These are phyloP conservation scores for Zosterops japonicus DNA, from an alignment of 2,113 vertebrate species.

Conservation along the genomic window DNA sequence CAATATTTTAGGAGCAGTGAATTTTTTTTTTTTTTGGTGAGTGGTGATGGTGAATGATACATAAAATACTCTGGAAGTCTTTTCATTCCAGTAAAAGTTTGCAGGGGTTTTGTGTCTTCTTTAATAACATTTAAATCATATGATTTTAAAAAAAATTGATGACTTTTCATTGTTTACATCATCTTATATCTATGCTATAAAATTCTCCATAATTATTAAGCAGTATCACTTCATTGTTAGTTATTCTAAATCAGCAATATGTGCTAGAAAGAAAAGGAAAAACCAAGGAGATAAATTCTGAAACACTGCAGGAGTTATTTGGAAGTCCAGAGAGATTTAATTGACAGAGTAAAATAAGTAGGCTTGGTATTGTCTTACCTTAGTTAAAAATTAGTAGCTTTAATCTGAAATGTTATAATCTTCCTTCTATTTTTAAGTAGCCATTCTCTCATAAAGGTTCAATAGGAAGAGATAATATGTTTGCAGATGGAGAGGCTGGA, in stretches of 20 bases:
- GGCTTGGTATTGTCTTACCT: not conserved
- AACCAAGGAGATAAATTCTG: not conserved
- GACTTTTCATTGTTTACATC: not conserved
- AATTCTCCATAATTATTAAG: not conserved
- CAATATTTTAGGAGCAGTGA: slow-evolving; percentile 41
- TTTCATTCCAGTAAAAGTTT: not conserved
- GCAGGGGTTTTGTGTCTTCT: not conserved
- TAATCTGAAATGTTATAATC: not conserved
- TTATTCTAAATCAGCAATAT: not conserved
- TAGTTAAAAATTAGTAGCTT: slow-evolving; percentile 23
- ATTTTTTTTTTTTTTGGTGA: not conserved
- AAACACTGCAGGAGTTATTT: not conserved
- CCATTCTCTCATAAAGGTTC: not conserved
- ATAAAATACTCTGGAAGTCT: not conserved
- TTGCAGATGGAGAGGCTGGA: not conserved
- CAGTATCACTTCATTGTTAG: not conserved
- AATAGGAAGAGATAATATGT: not conserved
- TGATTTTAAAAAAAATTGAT: not conserved
- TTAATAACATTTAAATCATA: not conserved
- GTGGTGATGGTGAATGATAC: not conserved
- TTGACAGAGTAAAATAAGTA: not conserved
- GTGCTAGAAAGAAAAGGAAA: not conserved
- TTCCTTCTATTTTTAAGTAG: not conserved
- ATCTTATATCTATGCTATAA: not conserved
- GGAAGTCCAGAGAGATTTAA: not conserved